These are phyloP conservation scores for Malaclemys terrapin DNA, from an alignment of 2,113 vertebrate genomes.

Conservation along the genomic window DNA sequence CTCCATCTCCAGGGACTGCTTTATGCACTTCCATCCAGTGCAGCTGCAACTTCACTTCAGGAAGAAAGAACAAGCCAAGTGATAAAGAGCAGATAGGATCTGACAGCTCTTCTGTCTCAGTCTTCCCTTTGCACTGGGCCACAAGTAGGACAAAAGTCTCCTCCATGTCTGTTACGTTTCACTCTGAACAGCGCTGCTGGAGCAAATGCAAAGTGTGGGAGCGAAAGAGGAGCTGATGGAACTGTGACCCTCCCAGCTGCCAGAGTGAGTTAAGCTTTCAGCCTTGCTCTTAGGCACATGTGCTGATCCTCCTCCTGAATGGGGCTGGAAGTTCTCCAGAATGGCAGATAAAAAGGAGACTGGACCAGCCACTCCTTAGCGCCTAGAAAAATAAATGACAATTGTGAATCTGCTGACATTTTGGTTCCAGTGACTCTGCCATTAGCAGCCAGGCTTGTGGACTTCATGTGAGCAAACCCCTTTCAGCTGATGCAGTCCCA, in stretches of 20 bases:
- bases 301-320: neutral
- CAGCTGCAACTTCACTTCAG: slow-evolving; percentile 75
- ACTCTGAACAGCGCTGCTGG: neutral
- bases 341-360: neutral
- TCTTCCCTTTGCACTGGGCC: slow-evolving; percentile 37
- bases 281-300: neutral
- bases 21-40: slow-evolving; percentile 66
- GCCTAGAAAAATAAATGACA: slow-evolving; percentile 32
- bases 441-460: slow-evolving; percentile 44
- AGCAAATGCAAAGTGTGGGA: neutral
- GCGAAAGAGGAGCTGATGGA: slow-evolving; percentile 27
- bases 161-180: slow-evolving; percentile 17
- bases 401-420: slow-evolving; percentile 63
- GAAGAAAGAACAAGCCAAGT: slow-evolving; percentile 73
- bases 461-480: slow-evolving; percentile 29
- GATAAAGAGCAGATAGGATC: slow-evolving; percentile 68
- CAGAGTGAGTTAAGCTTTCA: neutral
- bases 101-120: slow-evolving; percentile 64
- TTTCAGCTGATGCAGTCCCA: slow-evolving; percentile 16
- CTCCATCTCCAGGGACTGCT: slow-evolving; percentile 62
- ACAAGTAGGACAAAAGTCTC: slow-evolving; percentile 62
- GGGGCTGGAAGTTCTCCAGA: neutral
- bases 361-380: neutral
- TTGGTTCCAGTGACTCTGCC: slow-evolving; percentile 37
- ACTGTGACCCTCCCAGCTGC: slow-evolving; percentile 31